A percentile compares a stretch with the other conserved stretches of the same genome.
Evolutionary conservation across 1,140 invertebrate species (phyloP).

Genomic region (Apis mellifera): DNA sequence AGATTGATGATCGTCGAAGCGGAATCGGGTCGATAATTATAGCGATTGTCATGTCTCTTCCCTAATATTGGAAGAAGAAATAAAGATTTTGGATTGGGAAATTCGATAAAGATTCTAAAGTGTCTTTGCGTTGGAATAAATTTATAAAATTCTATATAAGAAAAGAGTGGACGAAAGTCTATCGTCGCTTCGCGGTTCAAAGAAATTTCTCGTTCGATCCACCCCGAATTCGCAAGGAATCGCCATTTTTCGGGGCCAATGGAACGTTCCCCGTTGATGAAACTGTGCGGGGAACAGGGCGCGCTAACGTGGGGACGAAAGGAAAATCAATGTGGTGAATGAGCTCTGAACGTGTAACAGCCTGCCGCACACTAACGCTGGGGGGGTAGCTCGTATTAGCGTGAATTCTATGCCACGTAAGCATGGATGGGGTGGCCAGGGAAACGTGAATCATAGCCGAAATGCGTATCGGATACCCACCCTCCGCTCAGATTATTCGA

Average conservation of each 20-base stretch:
- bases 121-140: no score
- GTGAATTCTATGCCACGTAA: constrained; percentile 75
- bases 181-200: no score
- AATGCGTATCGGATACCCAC: constrained; percentile 21
- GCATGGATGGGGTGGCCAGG: constrained; percentile 69
- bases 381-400: constrained; percentile 71
- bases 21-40: no score
- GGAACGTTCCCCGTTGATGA: constrained; percentile 65
- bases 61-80: no score
- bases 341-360: constrained; percentile 70
- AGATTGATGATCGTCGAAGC: no score
- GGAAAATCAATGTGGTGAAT: constrained; percentile 77
- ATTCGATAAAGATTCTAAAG: no score
- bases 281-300: constrained; percentile 57
- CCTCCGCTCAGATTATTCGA: background rate
- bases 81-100: no score
- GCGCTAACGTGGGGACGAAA: constrained; percentile 65
- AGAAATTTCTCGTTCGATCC: constrained; percentile 12
- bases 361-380: constrained; percentile 64
- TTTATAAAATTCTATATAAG: no score
- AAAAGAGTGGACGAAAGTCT: no score
- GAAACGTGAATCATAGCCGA: constrained; percentile 64
- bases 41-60: no score
- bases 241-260: constrained; percentile 71
- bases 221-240: constrained; percentile 29